A percentile compares a stretch with the other conserved stretches of the same genome.
These are phyloP conservation scores for Plutella xylostella DNA, from an alignment of 2,888 invertebrate species.

Conservation along the genomic window DNA sequence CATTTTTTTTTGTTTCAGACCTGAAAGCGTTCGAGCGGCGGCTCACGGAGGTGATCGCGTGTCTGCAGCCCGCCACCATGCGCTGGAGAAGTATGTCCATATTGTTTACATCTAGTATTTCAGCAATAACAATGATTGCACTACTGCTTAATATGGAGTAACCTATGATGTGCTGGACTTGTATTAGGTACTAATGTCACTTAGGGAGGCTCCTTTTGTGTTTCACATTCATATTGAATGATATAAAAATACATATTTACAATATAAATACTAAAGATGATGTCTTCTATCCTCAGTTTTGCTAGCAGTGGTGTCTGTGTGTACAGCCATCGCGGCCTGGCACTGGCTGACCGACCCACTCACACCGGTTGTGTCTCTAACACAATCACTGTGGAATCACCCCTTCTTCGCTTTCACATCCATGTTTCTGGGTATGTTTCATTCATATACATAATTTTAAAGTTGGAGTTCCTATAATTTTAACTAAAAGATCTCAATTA, in stretches of 20 bases:
- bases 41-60: conserved; percentile 96
- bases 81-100: conserved; percentile 97
- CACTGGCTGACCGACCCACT: conserved; percentile 96
- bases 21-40: conserved; percentile 97
- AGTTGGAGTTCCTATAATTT: neutral
- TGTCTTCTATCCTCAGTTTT: conserved; percentile 74
- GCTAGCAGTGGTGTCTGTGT: conserved; percentile 86
- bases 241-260: too few species aligned
- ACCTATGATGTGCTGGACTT: too few species aligned
- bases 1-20: conserved; percentile 76
- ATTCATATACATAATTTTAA: neutral
- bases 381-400: conserved; percentile 93
- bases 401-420: conserved; percentile 94
- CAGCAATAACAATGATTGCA: too few species aligned
- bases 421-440: conserved; percentile 77
- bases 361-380: conserved; percentile 90
- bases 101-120: too few species aligned
- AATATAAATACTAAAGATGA: too few species aligned
- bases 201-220: neutral
- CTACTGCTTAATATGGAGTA: too few species aligned
- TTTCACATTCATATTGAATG: neutral
- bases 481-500: too few species aligned
- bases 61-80: conserved; percentile 92
- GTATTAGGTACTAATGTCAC: too few species aligned
- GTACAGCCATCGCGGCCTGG: conserved; percentile 95